Evolutionary conservation across 2,888 invertebrate species (phyloP).

Genomic region (Tinea pellionella): DNA sequence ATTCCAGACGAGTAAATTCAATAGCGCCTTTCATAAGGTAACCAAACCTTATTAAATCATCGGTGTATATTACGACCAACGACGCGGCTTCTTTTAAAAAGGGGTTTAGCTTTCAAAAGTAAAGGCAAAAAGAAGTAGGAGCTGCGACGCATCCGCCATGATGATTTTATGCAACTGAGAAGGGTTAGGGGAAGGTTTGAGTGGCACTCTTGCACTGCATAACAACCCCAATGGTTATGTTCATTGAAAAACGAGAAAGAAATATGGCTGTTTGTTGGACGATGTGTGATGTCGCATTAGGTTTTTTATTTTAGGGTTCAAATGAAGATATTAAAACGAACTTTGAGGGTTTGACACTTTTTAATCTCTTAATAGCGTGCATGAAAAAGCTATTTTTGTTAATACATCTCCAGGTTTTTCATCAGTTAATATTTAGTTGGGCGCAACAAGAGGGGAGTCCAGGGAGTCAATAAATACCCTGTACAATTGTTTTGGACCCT

Average conservation of each 20-base stretch:
- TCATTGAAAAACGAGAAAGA: background rate
- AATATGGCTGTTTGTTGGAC: conserved; percentile 1
- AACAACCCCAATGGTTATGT: conserved; percentile 39
- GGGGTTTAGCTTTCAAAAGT: conserved; percentile 54
- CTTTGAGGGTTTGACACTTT: background rate
- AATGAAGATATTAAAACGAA: background rate
- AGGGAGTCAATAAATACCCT: too few species aligned
- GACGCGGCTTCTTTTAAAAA: conserved; percentile 34
- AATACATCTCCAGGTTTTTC: too few species aligned
- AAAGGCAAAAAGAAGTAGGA: conserved; percentile 35
- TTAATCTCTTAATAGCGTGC: background rate
- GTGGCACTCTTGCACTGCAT: conserved; percentile 46
- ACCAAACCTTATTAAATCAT: conserved; percentile 7
- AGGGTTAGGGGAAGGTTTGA: conserved; percentile 57
- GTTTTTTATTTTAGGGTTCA: background rate
- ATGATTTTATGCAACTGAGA: conserved; percentile 47
- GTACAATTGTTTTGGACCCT: too few species aligned
- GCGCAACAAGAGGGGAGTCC: too few species aligned
- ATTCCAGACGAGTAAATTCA: conserved; percentile 8
- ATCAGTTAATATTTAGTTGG: too few species aligned
- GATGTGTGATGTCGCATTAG: conserved; percentile 1
- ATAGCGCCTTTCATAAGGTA: conserved; percentile 4
- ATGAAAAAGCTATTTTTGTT: too few species aligned
- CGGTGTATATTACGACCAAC: conserved; percentile 54
- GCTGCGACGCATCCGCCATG: conserved; percentile 50